Base-by-base conservation (phyloP, 2,888 invertebrate species). In the Pecten maximus region DNA sequence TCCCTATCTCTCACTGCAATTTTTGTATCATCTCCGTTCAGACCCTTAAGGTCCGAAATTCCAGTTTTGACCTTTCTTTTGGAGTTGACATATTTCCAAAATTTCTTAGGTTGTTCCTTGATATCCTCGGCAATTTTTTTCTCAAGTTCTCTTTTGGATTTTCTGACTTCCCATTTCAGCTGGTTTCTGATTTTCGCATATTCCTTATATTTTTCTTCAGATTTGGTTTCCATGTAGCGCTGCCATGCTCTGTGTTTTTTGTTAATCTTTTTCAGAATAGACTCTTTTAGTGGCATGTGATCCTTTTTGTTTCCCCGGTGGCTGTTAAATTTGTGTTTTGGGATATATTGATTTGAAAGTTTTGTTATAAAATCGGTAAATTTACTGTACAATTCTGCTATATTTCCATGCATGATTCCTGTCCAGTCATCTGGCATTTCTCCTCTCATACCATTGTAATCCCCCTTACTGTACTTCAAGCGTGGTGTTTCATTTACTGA, bases 161-260 rank as follows among this genome's bases (percentile, higher is more conserved):
- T n/a, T n/a, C n/a, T n/a, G n/a, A n/a, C n/a, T n/a, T n/a, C n/a
- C n/a, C n/a, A n/a, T n/a, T n/a, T n/a, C n/a, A n/a, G n/a, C n/a
- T n/a, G n/a, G n/a, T n/a, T n/a, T n/a, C n/a, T n/a, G n/a, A n/a
- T n/a, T n/a, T n/a, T n/a, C n/a, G n/a, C n/a, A n/a, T n/a, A n/a
- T n/a, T n/a, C n/a, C n/a, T n/a, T n/a, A n/a, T n/a, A n/a, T n/a
- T n/a, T n/a, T n/a, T n/a, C n/a, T 4, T 40, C 16, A 0, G 39
- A 40, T 50, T n/a, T 89, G 23, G 54, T 54, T 54, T 89, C 54
- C 40, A 40, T 40, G 35, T 87, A 89, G 28, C n/a, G 86, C n/a
- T 54, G 40, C 50, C 89, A 87, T 87, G 28, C 40, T 40, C 40
- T 86, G 40, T 74, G 74, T 74, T 74, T 89, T n/a, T 89, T 89